Evolutionary conservation across 2,888 invertebrate genomes (phyloP).

Genomic region (Elaeidobius kamerunicus): DNA sequence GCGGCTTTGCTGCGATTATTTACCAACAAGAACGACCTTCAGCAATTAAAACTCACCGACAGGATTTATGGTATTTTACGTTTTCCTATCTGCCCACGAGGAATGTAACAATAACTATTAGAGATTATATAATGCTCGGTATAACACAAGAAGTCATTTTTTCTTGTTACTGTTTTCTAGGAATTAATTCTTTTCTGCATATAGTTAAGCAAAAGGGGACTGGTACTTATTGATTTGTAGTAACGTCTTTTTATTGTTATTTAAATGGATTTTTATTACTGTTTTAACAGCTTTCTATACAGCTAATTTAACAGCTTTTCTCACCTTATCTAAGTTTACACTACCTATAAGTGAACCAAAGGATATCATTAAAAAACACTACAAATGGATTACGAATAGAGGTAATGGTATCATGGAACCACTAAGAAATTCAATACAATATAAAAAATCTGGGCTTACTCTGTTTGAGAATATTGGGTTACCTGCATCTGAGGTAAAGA

Average conservation of each 20-base stretch:
- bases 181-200: too few species aligned
- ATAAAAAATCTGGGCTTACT: too few species aligned
- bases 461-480: slow-evolving; percentile 24
- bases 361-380: slow-evolving; percentile 61
- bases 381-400: slow-evolving; percentile 67
- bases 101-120: slow-evolving; percentile 15
- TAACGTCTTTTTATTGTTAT: slow-evolving; percentile 83
- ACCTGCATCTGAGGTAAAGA: too few species aligned
- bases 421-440: slow-evolving; percentile 9
- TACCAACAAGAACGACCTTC: slow-evolving; percentile 7
- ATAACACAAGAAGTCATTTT: too few species aligned
- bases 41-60: slow-evolving; percentile 2
- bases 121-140: too few species aligned
- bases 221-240: too few species aligned
- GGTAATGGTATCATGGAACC: slow-evolving; percentile 57
- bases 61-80: slow-evolving; percentile 11
- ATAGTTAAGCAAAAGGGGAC: too few species aligned
- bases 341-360: slow-evolving; percentile 68
- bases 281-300: slow-evolving; percentile 87
- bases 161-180: too few species aligned
- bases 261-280: slow-evolving; percentile 90
- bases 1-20: slow-evolving; percentile 6
- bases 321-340: slow-evolving; percentile 81
- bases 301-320: slow-evolving; percentile 84
- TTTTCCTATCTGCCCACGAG: slow-evolving; percentile 16